Percentiles rank a stretch among this genome's conserved stretches.
phyloP scores from a whole-genome alignment of 2,888 invertebrate species.

The Caenorhabditis virilis region DNA sequence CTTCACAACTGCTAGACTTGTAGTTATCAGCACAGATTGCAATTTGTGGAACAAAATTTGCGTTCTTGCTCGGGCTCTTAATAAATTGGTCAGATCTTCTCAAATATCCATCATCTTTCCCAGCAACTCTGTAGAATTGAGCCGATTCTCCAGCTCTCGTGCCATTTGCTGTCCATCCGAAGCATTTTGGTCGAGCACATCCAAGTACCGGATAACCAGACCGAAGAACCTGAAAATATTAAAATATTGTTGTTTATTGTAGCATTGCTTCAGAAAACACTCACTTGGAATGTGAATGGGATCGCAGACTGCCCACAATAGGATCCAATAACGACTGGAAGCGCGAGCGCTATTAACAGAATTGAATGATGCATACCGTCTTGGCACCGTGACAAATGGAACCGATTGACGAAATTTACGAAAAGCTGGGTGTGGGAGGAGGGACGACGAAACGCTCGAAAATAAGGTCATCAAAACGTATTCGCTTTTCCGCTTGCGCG shows the following conservation, averaged over 20 bases:
- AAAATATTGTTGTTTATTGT: not conserved
- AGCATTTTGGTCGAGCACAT: constrained; percentile 54
- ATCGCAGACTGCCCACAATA: constrained; percentile 57
- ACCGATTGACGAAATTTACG: no score
- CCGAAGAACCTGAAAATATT: constrained; percentile 39
- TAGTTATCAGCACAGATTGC: constrained; percentile 47
- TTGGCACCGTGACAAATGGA: not conserved
- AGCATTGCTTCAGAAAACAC: not conserved
- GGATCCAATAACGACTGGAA: constrained; percentile 10
- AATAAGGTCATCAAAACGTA: constrained; percentile 43
- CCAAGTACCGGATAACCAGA: constrained; percentile 54
- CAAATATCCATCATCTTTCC: constrained; percentile 55
- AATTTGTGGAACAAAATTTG: constrained; percentile 36
- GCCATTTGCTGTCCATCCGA: constrained; percentile 53
- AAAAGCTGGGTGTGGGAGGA: no score
- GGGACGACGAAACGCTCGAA: constrained; percentile 8
- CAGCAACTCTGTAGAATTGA: constrained; percentile 53
- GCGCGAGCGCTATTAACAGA: not conserved
- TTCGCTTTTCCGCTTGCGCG: not conserved
- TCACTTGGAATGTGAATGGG: constrained; percentile 59
- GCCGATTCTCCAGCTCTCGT: constrained; percentile 51
- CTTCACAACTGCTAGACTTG: constrained; percentile 40
- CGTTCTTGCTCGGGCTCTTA: constrained; percentile 21
- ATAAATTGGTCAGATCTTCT: constrained; percentile 42
- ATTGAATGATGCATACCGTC: no score